Evolutionary conservation across 2,113 vertebrate genomes (phyloP).

Genomic region (Sinosuthora webbiana): DNA sequence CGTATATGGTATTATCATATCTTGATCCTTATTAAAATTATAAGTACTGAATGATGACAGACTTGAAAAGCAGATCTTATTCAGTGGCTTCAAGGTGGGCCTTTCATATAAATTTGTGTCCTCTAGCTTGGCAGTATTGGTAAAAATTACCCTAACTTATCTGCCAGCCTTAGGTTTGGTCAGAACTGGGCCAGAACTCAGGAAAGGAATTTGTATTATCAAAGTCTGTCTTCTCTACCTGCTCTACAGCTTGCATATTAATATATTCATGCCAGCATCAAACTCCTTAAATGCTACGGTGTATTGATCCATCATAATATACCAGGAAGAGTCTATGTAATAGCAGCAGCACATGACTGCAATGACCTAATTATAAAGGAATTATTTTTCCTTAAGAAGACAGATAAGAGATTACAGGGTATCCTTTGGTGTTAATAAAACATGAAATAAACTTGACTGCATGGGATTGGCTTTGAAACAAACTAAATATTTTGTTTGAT

Average conservation of each 20-base stretch:
- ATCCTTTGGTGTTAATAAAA: background rate
- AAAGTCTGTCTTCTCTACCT: background rate
- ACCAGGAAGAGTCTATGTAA: background rate
- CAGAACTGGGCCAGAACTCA: background rate
- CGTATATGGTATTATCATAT: background rate
- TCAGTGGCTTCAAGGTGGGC: background rate
- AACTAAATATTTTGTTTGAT: slow-evolving; percentile 3
- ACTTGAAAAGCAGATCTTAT: background rate
- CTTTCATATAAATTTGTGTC: background rate
- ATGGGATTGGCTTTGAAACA: background rate
- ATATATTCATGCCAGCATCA: background rate
- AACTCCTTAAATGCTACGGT: background rate
- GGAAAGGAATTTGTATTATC: background rate
- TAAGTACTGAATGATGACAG: background rate
- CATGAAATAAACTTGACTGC: background rate
- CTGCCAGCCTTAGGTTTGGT: background rate
- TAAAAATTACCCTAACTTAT: background rate
- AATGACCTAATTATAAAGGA: background rate
- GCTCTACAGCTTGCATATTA: background rate
- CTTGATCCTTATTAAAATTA: background rate
- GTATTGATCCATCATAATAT: background rate
- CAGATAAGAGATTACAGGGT: background rate
- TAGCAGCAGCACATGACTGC: background rate
- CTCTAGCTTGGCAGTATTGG: background rate
- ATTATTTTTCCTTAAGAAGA: background rate